Conservation (phyloP, 2,113 vertebrate genomes). For the Catharus fuscescens region DNA sequence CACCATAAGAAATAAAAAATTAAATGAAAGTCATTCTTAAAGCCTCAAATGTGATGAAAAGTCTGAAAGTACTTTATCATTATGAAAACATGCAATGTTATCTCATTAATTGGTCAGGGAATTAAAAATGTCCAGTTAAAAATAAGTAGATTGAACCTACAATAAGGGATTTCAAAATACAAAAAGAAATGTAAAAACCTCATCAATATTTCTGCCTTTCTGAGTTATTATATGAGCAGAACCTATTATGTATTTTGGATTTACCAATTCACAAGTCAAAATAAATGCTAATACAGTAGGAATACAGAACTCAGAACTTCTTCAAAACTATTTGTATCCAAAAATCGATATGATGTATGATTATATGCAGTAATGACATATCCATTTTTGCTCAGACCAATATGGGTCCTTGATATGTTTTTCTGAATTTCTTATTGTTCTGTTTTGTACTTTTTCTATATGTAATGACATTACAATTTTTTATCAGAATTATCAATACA, state of each 20-base stretch:
- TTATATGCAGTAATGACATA: neutral
- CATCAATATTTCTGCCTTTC: neutral
- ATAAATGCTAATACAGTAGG: neutral
- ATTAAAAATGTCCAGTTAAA: neutral
- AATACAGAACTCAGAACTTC: neutral
- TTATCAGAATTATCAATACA: neutral
- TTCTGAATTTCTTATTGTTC: neutral
- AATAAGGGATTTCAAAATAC: neutral
- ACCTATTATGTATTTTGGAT: neutral
- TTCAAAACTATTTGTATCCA: neutral
- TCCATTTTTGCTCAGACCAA: neutral
- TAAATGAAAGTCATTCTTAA: neutral
- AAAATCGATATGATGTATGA: neutral
- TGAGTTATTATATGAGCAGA: neutral
- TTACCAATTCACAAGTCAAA: neutral
- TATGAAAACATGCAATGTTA: neutral
- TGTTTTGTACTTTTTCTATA: neutral
- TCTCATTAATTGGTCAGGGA: neutral
- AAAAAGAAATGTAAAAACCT: neutral
- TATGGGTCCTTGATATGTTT: neutral
- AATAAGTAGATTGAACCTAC: neutral
- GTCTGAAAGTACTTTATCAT: neutral
- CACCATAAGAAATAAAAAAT: neutral
- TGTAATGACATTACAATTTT: neutral
- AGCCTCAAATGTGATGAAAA: neutral